phyloP scores from a whole-genome alignment of 2,888 invertebrate genomes.

The Sarcophaga variegata region DNA sequence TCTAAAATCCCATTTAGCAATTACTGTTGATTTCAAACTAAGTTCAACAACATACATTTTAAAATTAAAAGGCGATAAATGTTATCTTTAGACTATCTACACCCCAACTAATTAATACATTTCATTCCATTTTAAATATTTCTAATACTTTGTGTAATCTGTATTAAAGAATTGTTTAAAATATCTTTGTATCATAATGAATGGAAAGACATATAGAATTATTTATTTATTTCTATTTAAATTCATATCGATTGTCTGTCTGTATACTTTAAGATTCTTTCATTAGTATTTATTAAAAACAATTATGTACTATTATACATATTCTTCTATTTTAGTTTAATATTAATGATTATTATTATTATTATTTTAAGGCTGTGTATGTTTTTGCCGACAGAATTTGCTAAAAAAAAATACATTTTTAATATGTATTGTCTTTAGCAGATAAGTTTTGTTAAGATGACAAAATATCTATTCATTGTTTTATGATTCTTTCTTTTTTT shows the following conservation, averaged over 20 bases:
- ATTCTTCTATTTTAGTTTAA: slow-evolving; percentile 17
- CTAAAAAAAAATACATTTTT: slow-evolving; percentile 43
- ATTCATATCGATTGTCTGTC: background rate
- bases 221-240: background rate
- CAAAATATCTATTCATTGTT: slow-evolving; percentile 28
- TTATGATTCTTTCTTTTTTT: background rate
- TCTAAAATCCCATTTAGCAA: too few relatives aligned
- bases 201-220: background rate
- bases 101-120: background rate
- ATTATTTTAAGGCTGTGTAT: slow-evolving; percentile 58
- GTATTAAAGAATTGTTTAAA: too few relatives aligned
- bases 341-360: background rate
- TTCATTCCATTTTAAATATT: too few relatives aligned
- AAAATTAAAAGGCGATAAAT: too few relatives aligned
- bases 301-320: background rate
- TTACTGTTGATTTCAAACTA: too few relatives aligned
- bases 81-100: too few relatives aligned
- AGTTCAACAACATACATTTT: too few relatives aligned
- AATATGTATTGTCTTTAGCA: slow-evolving; percentile 36
- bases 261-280: background rate
- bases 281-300: slow-evolving; percentile 32
- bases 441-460: slow-evolving; percentile 11
- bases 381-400: slow-evolving; percentile 57
- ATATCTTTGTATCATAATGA: too few relatives aligned
- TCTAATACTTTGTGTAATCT: too few relatives aligned